A percentile compares a stretch with the other conserved stretches of the same genome.
phyloP scores from a whole-genome alignment of 2,888 invertebrate genomes.

The Sarcophaga caerulescens region DNA sequence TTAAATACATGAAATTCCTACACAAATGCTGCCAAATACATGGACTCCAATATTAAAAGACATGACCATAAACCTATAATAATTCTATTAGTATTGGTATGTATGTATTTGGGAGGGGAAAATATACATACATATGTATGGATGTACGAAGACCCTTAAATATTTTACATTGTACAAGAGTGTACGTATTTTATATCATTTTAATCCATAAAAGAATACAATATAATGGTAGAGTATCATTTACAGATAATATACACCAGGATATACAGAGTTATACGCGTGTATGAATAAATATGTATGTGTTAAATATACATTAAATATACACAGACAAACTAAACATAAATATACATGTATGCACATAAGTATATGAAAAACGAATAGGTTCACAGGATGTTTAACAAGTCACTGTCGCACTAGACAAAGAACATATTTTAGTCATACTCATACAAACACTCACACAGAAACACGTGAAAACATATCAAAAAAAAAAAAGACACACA shows the following conservation, averaged over 20 bases:
- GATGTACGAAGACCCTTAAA: no score
- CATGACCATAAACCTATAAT: no score
- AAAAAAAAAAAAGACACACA: neutral
- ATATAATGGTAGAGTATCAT: neutral
- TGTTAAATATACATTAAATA: constrained; percentile 13
- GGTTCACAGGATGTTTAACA: constrained; percentile 76
- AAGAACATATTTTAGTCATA: neutral
- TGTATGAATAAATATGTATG: neutral
- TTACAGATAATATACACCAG: neutral
- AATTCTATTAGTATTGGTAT: no score
- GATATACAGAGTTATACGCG: neutral
- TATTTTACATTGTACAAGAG: no score
- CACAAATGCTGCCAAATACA: no score
- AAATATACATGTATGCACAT: constrained; percentile 77
- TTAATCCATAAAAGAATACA: neutral
- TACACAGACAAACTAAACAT: constrained; percentile 61
- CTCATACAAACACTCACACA: neutral
- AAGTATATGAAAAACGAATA: constrained; percentile 80
- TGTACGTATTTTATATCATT: neutral
- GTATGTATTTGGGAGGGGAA: no score
- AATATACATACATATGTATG: no score
- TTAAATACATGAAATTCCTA: no score
- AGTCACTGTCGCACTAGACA: constrained; percentile 30
- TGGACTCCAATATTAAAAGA: no score
- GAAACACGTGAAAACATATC: neutral